A percentile compares a stretch with the other conserved stretches of the same genome.
Evolutionary conservation across 2,888 invertebrate species (phyloP).

Genomic region (Acrobeloides nanus): DNA sequence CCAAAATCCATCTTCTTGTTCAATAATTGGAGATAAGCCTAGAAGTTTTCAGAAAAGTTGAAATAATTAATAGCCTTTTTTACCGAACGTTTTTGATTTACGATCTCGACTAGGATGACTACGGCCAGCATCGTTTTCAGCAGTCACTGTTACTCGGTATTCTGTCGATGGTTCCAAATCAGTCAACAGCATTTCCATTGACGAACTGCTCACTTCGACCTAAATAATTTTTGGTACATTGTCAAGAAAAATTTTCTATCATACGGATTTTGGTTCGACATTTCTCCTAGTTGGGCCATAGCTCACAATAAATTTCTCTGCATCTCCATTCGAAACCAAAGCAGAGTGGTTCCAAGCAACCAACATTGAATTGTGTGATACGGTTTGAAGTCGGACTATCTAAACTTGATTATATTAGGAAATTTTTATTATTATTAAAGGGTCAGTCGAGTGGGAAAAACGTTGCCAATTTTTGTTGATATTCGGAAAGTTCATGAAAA

Average conservation of each 20-base stretch:
- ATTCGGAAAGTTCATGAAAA: too few species aligned
- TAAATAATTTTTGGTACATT: slow-evolving; percentile 16
- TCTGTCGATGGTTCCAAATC: slow-evolving; percentile 27
- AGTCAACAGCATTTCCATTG: slow-evolving; percentile 22
- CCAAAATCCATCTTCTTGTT: not conserved
- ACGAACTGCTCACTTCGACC: slow-evolving; percentile 22
- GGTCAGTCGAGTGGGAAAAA: too few species aligned
- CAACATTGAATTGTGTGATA: slow-evolving; percentile 22
- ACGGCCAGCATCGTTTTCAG: slow-evolving; percentile 37
- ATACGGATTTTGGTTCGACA: slow-evolving; percentile 4
- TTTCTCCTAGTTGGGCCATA: slow-evolving; percentile 15
- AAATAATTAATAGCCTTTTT: too few species aligned
- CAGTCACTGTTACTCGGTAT: slow-evolving; percentile 30
- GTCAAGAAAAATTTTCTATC: not conserved
- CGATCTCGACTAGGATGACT: slow-evolving; percentile 26
- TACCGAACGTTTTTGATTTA: slow-evolving; percentile 35
- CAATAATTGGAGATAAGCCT: too few species aligned
- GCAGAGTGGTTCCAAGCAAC: slow-evolving; percentile 31
- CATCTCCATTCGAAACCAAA: slow-evolving; percentile 2
- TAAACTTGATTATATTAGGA: slow-evolving; percentile 7
- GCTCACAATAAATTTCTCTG: slow-evolving; percentile 24
- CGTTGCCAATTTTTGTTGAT: too few species aligned
- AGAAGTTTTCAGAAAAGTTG: too few species aligned
- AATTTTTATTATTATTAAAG: not conserved
- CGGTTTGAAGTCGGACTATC: slow-evolving; percentile 23